Evolutionary conservation across 1,140 invertebrate genomes (phyloP).

Genomic region (Hyposmocoma kahamanoa): DNA sequence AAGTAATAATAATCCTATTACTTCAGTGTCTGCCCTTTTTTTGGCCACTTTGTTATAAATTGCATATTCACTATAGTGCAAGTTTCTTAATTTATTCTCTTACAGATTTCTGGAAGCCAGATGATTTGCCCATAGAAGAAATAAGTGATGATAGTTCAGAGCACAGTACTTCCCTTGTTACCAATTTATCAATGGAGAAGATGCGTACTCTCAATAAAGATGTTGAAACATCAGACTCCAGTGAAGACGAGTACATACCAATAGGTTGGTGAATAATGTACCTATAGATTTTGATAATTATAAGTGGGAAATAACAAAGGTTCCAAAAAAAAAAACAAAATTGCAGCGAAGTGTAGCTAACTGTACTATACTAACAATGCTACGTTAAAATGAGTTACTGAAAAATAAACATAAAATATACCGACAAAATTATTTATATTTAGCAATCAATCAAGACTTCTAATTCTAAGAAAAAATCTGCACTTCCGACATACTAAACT

Average conservation of each 20-base stretch:
- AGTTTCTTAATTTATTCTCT: conserved; percentile 6
- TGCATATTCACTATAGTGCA: conserved; percentile 1
- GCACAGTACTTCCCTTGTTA: conserved; percentile 59
- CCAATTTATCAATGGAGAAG: conserved; percentile 60
- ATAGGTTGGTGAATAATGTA: conserved; percentile 36
- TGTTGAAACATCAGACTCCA: conserved; percentile 56
- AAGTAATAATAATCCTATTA: background rate
- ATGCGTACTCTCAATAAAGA: conserved; percentile 49
- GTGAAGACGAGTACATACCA: conserved; percentile 67
- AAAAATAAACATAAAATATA: too few species aligned
- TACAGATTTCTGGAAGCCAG: conserved; percentile 63
- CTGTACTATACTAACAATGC: background rate
- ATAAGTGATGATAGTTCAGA: conserved; percentile 65
- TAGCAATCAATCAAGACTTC: too few species aligned
- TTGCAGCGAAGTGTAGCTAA: background rate
- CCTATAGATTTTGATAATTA: conserved; percentile 4
- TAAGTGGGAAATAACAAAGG: too few species aligned
- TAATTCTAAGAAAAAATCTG: too few species aligned
- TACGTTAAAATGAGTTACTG: too few species aligned
- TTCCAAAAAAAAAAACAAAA: background rate
- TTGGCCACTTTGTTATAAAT: background rate
- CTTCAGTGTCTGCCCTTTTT: too few species aligned
- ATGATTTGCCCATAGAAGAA: conserved; percentile 52
- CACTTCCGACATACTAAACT: too few species aligned
- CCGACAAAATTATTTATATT: too few species aligned